Percentiles rank a stretch among this genome's conserved stretches.
phyloP scores from a whole-genome alignment of 2,797 vertebrate genomes.

The Gallirallus australis region DNA sequence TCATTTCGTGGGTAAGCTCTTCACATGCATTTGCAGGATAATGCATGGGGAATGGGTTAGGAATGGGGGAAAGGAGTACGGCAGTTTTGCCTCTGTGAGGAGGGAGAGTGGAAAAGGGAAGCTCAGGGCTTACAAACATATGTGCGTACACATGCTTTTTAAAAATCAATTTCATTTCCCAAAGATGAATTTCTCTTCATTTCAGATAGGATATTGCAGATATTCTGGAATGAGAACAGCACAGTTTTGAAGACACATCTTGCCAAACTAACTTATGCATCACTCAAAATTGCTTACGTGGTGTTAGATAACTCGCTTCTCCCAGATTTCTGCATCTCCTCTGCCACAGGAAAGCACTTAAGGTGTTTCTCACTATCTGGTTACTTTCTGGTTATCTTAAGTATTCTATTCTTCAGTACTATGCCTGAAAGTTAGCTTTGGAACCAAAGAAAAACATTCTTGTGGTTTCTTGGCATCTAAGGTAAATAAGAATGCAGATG shows the following conservation, averaged over 20 bases:
- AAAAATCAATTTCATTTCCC: background rate
- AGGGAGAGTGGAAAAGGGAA: background rate
- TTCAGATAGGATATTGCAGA: background rate
- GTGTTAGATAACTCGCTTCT: background rate
- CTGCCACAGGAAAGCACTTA: background rate
- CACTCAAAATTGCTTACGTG: background rate
- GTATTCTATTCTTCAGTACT: background rate
- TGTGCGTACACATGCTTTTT: rapidly evolving
- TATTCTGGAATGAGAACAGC: background rate
- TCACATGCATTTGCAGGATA: background rate
- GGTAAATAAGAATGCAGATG: background rate
- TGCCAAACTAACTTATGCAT: background rate
- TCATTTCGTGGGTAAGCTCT: background rate
- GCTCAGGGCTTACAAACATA: background rate
- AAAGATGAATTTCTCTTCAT: background rate
- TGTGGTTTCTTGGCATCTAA: background rate
- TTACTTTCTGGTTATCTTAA: background rate
- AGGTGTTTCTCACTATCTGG: background rate
- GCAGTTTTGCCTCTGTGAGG: background rate
- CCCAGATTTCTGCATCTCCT: background rate
- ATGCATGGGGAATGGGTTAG: background rate
- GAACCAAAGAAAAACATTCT: background rate
- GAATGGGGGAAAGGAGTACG: background rate
- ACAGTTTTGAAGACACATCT: background rate
- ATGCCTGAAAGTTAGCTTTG: background rate